Evolutionary conservation across 2,888 invertebrate genomes (phyloP), one percentile per base, ranked within the genome.

Genomic region (Eupeodes luniger): DNA sequence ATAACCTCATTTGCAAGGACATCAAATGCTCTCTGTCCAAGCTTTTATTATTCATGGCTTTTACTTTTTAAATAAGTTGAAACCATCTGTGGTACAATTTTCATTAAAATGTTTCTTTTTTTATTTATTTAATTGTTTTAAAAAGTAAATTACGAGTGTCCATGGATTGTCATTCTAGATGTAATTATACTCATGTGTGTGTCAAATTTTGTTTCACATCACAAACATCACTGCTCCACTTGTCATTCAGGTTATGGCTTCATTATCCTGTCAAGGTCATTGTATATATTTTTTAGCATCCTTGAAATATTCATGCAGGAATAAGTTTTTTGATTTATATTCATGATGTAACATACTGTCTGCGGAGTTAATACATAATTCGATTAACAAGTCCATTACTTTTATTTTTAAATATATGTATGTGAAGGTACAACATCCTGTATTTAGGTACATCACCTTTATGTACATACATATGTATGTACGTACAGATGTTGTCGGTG

Each of bases 311-410:
- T 67, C 34, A 53, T 40, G 11, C 40, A 14, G 0, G 44, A 70
- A 55, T 55, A 55, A 19, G 3, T 55, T 55, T 55, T 70, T 55
- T 70, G 70, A 55, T 70, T 70, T 44, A 70, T 70, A 70, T 70
- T 70, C 70, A 70, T 70, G 70, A 55, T 70, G 70, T 44, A 55
- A 36, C 70, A 70, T 70, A 5, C 70, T 70, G 70, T 14, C 36
- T 16, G 40, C 55, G 5, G 40, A 70, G n/a, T 70, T 55, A 55
- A 70, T 55, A 40, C 14, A 27, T 55, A 70, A 70, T 70, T 70
- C 55, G 70, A 70, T 70, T 70, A 70, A 70, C 70, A 55, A 70
- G 53, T 19, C 55, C 70, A 70, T 70, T 44, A 55, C 44, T 62
- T 44, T 27, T 27, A 27, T 27, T 27, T 70, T 19, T 70, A 36